Evolutionary conservation across 2,797 vertebrate genomes (phyloP).

Genomic region (Neoniphon sammara): DNA sequence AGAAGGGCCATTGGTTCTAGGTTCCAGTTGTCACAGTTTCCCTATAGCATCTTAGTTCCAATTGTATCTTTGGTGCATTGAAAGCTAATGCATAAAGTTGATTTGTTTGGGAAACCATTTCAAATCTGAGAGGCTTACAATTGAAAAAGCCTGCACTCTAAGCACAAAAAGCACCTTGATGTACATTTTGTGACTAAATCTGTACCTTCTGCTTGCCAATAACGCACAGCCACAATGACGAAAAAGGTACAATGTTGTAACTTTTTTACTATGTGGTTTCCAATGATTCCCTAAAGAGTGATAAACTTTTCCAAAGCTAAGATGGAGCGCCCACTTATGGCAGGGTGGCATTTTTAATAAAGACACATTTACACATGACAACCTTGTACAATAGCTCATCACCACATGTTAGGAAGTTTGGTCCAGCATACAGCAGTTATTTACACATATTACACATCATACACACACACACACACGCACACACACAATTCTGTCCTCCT

Average conservation of each 20-base stretch:
- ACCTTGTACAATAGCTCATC: constrained; percentile 54
- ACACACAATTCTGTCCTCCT: constrained; percentile 30
- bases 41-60: neutral
- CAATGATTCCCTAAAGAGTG: neutral
- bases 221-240: neutral
- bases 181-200: neutral
- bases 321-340: constrained; percentile 26
- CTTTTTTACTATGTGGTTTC: neutral
- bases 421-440: constrained; percentile 65
- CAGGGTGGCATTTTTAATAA: constrained; percentile 55
- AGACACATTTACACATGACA: constrained; percentile 62
- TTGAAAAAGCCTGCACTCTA: no score
- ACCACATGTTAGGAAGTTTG: constrained; percentile 61
- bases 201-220: neutral
- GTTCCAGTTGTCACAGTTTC: neutral
- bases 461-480: constrained; percentile 39
- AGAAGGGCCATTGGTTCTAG: neutral
- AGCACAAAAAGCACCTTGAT: no score
- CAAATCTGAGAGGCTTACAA: no score
- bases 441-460: constrained; percentile 62
- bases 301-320: constrained; percentile 22
- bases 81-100: neutral
- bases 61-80: neutral
- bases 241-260: neutral
- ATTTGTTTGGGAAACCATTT: no score